Conservation (phyloP, 2,113 vertebrate species). For the Tichodroma muraria region DNA sequence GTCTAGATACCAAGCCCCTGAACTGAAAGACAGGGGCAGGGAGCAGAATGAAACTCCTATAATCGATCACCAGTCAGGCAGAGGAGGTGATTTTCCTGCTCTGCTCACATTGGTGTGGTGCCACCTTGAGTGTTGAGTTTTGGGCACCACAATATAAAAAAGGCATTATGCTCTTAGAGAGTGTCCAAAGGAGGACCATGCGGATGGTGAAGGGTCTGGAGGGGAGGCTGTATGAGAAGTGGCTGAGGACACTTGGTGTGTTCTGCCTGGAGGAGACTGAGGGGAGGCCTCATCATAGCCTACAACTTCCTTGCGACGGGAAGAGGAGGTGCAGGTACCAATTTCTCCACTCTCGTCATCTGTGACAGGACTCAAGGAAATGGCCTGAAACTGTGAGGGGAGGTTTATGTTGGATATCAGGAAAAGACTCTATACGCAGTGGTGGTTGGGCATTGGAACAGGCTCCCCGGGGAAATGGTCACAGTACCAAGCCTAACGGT, state of each 20-base stretch:
- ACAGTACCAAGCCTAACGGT: not conserved
- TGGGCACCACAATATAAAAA: not conserved
- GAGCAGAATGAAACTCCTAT: not conserved
- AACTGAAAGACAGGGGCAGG: not conserved
- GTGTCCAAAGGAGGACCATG: not conserved
- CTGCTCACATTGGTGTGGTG: not conserved
- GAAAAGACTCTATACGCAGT: not conserved
- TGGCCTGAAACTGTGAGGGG: not conserved
- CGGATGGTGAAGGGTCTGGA: not conserved
- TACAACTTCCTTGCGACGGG: not conserved
- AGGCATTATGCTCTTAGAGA: not conserved
- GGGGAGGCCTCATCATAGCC: not conserved
- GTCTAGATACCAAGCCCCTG: not conserved
- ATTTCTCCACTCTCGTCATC: not conserved
- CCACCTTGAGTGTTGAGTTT: not conserved
- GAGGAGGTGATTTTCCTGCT: not conserved
- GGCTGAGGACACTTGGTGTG: not conserved
- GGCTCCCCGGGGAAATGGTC: not conserved
- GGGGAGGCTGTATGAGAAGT: not conserved
- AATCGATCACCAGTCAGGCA: not conserved
- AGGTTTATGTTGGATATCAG: not conserved
- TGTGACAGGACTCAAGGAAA: not conserved
- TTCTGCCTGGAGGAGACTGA: not conserved
- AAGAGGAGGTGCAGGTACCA: not conserved
- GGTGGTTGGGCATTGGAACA: not conserved